Conservation (phyloP, 2,797 vertebrate genomes). For the Galaxias olidus region DNA sequence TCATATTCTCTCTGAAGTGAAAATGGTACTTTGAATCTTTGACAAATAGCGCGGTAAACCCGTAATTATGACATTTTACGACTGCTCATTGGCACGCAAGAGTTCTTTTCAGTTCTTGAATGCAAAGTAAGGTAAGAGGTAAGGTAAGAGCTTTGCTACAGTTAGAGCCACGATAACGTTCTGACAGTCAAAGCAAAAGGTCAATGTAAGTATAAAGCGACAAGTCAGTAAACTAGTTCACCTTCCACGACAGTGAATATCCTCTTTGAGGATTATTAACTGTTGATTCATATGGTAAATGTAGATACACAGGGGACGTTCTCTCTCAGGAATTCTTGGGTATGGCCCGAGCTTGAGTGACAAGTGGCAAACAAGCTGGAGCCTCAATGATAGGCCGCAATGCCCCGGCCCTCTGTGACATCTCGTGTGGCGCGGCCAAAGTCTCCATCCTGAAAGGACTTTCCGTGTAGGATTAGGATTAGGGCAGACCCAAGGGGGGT, state of each 20-base stretch:
- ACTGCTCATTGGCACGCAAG: slow-evolving; percentile 65
- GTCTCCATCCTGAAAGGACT: slow-evolving; percentile 37
- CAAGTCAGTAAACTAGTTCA: no score
- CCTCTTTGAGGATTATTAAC: no score
- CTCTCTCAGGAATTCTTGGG: background rate
- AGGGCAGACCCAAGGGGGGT: slow-evolving; percentile 41
- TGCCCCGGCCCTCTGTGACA: slow-evolving; percentile 35
- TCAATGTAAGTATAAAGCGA: background rate
- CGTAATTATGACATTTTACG: slow-evolving; percentile 66
- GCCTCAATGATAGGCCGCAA: slow-evolving; percentile 35
- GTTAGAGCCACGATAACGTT: slow-evolving; percentile 32
- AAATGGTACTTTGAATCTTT: slow-evolving; percentile 65
- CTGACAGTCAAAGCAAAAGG: slow-evolving; percentile 27
- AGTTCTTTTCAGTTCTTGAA: slow-evolving; percentile 42
- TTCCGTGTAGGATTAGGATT: slow-evolving; percentile 67
- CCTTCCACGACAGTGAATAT: no score
- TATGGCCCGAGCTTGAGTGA: slow-evolving; percentile 39
- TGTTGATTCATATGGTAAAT: background rate
- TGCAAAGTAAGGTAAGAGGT: slow-evolving; percentile 42
- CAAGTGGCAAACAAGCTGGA: slow-evolving; percentile 41
- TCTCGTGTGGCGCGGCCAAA: slow-evolving; percentile 48
- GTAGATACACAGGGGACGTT: background rate
- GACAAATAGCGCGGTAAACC: slow-evolving; percentile 64
- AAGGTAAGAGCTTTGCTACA: slow-evolving; percentile 34
- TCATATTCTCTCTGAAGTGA: slow-evolving; percentile 67